These are phyloP conservation scores for Alaudala cheleensis DNA, from an alignment of 2,113 vertebrate species.

Conservation along the genomic window DNA sequence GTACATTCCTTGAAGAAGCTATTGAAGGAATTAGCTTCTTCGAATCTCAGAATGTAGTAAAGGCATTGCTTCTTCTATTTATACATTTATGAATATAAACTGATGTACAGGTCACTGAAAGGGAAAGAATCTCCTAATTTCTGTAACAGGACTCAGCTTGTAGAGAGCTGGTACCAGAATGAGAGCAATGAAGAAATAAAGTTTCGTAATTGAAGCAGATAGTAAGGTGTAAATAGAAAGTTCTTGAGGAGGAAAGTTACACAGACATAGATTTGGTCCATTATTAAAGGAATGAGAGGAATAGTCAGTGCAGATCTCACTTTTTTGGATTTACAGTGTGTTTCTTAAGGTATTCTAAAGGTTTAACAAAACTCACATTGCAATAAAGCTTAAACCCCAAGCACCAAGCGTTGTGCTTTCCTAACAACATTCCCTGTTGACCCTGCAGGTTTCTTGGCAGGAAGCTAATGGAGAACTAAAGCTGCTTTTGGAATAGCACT, in stretches of 20 bases:
- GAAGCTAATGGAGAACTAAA: conserved; percentile 2
- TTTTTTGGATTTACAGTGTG: background rate
- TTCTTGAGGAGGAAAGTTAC: background rate
- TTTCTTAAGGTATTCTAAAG: background rate
- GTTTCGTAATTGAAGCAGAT: background rate
- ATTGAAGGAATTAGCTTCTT: background rate
- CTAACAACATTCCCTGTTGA: background rate
- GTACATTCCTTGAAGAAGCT: background rate
- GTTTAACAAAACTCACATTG: background rate
- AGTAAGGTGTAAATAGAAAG: background rate
- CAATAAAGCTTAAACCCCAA: background rate
- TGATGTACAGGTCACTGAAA: background rate
- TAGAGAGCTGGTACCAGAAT: background rate
- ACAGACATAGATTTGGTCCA: background rate
- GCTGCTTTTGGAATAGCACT: background rate
- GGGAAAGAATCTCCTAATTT: background rate
- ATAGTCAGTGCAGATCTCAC: background rate
- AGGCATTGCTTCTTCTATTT: background rate
- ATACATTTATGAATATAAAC: background rate
- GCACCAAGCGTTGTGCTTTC: background rate
- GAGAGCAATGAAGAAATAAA: background rate
- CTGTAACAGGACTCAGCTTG: background rate
- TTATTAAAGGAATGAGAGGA: background rate
- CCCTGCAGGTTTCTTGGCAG: conserved; percentile 1
- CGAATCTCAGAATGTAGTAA: background rate